A percentile compares a stretch with the other conserved stretches of the same genome.
Conservation (phyloP, 2,113 vertebrate species). For the Chlorodrepanis virens region DNA sequence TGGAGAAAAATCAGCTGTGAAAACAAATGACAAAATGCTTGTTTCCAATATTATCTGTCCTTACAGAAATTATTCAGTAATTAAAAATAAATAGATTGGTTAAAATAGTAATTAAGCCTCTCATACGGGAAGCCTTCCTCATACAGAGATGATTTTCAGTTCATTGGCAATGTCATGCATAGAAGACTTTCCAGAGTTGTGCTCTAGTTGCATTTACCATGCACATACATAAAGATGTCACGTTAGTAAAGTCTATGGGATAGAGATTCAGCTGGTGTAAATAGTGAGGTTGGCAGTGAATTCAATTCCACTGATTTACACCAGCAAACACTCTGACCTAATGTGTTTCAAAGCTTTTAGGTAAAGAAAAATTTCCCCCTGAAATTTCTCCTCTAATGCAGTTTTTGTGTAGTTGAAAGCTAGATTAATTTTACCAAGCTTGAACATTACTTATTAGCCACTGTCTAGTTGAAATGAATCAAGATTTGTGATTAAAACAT, state of each 20-base stretch:
- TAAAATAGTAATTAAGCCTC: not conserved
- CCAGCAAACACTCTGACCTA: not conserved
- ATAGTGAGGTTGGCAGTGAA: not conserved
- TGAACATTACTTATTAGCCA: not conserved
- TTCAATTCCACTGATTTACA: not conserved
- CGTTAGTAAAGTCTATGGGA: not conserved
- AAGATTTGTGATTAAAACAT: not conserved
- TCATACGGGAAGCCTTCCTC: not conserved
- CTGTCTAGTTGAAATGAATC: not conserved
- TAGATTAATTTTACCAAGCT: not conserved
- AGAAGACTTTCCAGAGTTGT: not conserved
- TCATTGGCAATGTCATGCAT: not conserved
- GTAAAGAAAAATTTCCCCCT: not conserved
- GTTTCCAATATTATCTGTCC: not conserved
- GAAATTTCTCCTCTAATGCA: not conserved
- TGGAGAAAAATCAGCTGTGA: not conserved
- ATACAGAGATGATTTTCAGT: not conserved
- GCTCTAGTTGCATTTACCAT: not conserved
- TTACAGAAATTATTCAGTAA: not conserved
- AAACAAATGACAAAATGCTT: not conserved
- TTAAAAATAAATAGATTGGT: conserved; percentile 2
- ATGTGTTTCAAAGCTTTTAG: not conserved
- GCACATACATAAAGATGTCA: not conserved
- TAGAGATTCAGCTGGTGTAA: not conserved
- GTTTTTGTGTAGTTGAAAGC: not conserved